Evolutionary conservation across 2,888 invertebrate species (phyloP).

Genomic region (Trilocha varians): DNA sequence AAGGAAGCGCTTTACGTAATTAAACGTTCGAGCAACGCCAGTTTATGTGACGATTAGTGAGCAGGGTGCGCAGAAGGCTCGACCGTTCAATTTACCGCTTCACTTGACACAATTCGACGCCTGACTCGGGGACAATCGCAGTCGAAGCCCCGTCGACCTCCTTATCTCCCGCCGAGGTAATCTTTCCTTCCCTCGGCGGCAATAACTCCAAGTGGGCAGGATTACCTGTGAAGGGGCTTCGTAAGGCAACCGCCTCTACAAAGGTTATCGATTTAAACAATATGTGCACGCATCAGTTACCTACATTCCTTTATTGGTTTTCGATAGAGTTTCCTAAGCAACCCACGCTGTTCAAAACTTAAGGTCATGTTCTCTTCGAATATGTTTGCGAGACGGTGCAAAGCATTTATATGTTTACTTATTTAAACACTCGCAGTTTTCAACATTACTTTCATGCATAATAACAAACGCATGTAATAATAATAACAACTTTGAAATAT

Average conservation of each 20-base stretch:
- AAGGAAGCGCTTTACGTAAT: constrained; percentile 60
- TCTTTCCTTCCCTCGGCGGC: constrained; percentile 73
- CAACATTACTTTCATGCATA: too few relatives aligned
- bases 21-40: constrained; percentile 59
- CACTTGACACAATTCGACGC: constrained; percentile 74
- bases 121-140: constrained; percentile 74
- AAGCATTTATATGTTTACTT: too few relatives aligned
- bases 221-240: constrained; percentile 70
- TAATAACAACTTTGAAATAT: too few relatives aligned
- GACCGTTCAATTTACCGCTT: constrained; percentile 74
- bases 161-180: constrained; percentile 73
- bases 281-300: constrained; percentile 41
- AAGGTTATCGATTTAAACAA: constrained; percentile 69
- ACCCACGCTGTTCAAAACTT: not conserved
- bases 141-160: constrained; percentile 71
- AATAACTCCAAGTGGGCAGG: constrained; percentile 73
- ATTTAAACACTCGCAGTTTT: too few relatives aligned
- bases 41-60: constrained; percentile 72
- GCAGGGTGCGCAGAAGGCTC: constrained; percentile 64
- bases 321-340: not conserved
- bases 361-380: too few relatives aligned
- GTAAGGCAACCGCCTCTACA: constrained; percentile 64
- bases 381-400: too few relatives aligned
- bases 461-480: too few relatives aligned
- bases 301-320: constrained; percentile 34